Percentiles rank a stretch among this genome's conserved stretches.
Evolutionary conservation across 2,888 invertebrate species (phyloP).

Genomic region (Mayetiola destructor): DNA sequence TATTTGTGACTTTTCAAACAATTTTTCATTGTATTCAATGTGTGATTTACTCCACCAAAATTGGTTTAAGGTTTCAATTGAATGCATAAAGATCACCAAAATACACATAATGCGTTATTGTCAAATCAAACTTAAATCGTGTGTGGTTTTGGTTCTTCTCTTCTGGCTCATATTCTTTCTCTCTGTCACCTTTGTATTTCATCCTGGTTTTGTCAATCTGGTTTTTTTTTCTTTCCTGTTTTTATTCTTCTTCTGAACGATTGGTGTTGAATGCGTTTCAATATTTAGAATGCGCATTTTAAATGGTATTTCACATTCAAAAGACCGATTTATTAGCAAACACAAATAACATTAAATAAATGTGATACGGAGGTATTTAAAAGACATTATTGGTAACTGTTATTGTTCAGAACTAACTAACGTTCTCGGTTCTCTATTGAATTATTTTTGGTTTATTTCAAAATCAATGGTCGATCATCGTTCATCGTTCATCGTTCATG

Average conservation of each 20-base stretch:
- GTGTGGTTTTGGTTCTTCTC: not conserved
- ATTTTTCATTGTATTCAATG: not conserved
- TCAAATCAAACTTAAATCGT: not conserved
- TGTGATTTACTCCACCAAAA: not conserved
- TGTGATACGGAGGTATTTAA: not conserved
- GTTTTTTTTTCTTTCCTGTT: not conserved
- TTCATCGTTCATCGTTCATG: too few species aligned
- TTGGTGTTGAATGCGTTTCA: not conserved
- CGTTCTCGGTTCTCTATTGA: too few species aligned
- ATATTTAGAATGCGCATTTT: slow-evolving; percentile 4
- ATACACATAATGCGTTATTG: not conserved
- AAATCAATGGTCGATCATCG: too few species aligned
- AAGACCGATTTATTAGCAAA: not conserved
- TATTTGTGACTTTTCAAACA: not conserved
- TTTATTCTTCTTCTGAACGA: not conserved
- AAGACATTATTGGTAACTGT: not conserved
- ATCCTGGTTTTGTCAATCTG: not conserved
- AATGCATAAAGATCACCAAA: not conserved
- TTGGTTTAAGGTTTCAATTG: not conserved
- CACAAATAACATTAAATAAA: slow-evolving; percentile 10
- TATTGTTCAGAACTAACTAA: too few species aligned
- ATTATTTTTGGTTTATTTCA: too few species aligned
- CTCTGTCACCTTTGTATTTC: not conserved
- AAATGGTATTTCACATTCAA: slow-evolving; percentile 2
- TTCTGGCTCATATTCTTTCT: not conserved